These are phyloP conservation scores for Cerastis rubricosa DNA, from an alignment of 2,888 invertebrate genomes.

Conservation along the genomic window DNA sequence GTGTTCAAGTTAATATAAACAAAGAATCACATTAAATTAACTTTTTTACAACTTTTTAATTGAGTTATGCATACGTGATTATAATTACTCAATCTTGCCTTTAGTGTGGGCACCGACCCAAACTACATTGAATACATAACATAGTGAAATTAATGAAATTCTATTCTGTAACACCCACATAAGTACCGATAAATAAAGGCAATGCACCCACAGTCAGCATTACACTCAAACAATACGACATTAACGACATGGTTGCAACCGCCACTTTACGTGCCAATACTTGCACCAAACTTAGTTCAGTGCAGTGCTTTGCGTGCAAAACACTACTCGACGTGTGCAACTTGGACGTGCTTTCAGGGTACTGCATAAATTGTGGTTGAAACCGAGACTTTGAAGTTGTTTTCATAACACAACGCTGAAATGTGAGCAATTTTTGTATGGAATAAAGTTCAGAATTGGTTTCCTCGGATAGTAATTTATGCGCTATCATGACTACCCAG, in stretches of 20 bases:
- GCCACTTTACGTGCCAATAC: conserved; percentile 67
- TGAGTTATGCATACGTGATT: conserved; percentile 38
- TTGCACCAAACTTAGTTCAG: conserved; percentile 61
- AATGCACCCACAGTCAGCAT: conserved; percentile 69
- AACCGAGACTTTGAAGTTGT: conserved; percentile 52
- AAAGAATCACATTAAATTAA: no score
- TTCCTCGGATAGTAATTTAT: conserved; percentile 70
- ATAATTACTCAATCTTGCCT: conserved; percentile 43
- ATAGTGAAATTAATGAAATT: conserved; percentile 64
- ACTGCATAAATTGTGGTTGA: conserved; percentile 67
- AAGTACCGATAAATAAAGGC: conserved; percentile 61
- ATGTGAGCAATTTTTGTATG: conserved; percentile 52
- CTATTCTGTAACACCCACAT: conserved; percentile 58
- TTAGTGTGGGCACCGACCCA: conserved; percentile 50
- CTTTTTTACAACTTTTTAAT: conserved; percentile 29
- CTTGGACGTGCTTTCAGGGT: conserved; percentile 59
- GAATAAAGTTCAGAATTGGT: conserved; percentile 53
- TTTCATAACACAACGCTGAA: conserved; percentile 47
- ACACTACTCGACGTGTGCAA: conserved; percentile 49
- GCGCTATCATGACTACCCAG: conserved; percentile 69
- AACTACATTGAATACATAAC: conserved; percentile 59
- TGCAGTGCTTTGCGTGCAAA: conserved; percentile 46
- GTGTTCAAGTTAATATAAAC: no score
- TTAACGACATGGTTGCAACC: conserved; percentile 65
- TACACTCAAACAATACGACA: conserved; percentile 71